phyloP scores from a whole-genome alignment of 2,113 vertebrate genomes.

The Caretta caretta region DNA sequence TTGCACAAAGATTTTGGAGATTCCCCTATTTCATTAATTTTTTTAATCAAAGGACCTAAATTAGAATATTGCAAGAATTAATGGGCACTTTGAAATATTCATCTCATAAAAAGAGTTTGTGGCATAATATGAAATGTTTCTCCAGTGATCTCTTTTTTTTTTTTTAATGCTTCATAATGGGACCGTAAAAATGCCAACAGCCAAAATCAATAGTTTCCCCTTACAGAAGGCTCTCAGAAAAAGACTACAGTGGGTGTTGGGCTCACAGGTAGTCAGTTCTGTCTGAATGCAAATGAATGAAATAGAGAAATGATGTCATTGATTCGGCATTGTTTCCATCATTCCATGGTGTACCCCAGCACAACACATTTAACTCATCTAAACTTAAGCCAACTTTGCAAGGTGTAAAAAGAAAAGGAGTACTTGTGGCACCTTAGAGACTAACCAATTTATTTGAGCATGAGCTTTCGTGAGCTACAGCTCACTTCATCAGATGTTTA shows the following conservation, averaged over 20 bases:
- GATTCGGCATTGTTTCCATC: not conserved
- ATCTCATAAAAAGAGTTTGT: slow-evolving; percentile 22
- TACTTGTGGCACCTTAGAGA: no score
- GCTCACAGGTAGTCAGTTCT: not conserved
- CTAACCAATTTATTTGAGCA: no score
- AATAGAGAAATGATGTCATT: not conserved
- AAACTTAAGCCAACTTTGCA: not conserved
- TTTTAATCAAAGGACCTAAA: slow-evolving; percentile 3
- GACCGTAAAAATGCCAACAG: not conserved
- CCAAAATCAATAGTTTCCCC: not conserved
- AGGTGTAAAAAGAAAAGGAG: no score
- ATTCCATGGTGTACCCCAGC: not conserved
- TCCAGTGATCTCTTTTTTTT: not conserved
- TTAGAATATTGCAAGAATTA: slow-evolving; percentile 6
- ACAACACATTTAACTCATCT: not conserved
- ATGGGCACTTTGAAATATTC: slow-evolving; percentile 10
- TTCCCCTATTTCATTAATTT: not conserved
- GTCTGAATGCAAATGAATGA: not conserved
- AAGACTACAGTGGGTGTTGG: not conserved
- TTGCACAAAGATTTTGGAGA: slow-evolving; percentile 23
- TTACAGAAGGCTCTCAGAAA: not conserved
- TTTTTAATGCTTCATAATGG: not conserved
- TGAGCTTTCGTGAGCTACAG: no score
- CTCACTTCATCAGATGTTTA: no score
- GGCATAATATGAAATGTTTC: not conserved